These are phyloP conservation scores for Salvator merianae DNA, from an alignment of 2,113 vertebrate species.

Conservation along the genomic window DNA sequence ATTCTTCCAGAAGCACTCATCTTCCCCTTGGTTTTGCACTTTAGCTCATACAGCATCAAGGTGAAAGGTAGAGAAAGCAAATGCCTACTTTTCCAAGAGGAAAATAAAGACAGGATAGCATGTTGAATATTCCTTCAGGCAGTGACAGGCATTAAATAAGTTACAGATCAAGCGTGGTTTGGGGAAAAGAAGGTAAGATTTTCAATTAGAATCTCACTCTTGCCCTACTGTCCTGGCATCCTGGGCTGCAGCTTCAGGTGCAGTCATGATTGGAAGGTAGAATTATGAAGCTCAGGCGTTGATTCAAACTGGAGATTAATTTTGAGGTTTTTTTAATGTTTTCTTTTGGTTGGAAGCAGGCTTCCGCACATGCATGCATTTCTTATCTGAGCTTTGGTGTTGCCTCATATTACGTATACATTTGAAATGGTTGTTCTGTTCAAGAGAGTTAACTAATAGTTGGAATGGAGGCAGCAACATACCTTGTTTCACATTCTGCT, in stretches of 20 bases:
- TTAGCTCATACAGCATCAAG: background rate
- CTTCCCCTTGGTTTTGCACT: background rate
- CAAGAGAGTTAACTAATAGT: background rate
- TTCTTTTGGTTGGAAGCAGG: background rate
- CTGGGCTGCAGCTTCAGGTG: background rate
- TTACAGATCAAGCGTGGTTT: background rate
- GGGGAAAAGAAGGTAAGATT: background rate
- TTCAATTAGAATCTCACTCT: too few relatives aligned
- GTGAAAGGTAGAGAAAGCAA: background rate
- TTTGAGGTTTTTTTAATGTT: background rate
- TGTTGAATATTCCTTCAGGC: too few relatives aligned
- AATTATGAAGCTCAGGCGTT: background rate
- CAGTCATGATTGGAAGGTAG: background rate
- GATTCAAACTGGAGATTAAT: background rate
- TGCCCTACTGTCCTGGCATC: too few relatives aligned
- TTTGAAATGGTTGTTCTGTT: background rate
- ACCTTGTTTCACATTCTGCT: background rate
- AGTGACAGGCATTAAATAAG: too few relatives aligned
- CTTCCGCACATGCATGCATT: background rate
- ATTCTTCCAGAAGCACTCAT: background rate
- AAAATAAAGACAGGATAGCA: background rate
- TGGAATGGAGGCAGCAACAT: background rate
- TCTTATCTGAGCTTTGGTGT: background rate
- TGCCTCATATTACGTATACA: background rate
- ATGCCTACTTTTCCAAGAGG: background rate